These are phyloP conservation scores for Helicoverpa zea DNA, from an alignment of 1,140 invertebrate species.

Conservation along the genomic window DNA sequence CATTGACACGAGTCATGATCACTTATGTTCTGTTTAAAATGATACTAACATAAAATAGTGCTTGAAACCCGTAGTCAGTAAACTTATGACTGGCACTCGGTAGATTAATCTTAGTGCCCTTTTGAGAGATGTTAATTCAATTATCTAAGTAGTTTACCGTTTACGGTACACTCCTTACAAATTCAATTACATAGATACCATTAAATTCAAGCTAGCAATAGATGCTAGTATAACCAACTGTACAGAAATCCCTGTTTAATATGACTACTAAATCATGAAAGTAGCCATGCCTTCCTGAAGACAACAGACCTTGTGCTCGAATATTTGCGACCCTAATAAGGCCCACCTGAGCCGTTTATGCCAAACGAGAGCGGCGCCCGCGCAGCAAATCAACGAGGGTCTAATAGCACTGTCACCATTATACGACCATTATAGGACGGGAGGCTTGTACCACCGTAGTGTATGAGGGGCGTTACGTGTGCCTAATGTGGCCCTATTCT, in stretches of 20 bases:
- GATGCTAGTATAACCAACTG: not conserved
- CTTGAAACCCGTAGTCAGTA: not conserved
- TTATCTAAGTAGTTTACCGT: too few species aligned
- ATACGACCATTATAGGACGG: conserved; percentile 57
- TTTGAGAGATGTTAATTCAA: too few species aligned
- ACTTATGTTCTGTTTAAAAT: not conserved
- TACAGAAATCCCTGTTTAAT: conserved; percentile 7
- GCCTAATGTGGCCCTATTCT: conserved; percentile 50
- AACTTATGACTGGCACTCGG: too few species aligned
- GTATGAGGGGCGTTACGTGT: conserved; percentile 54
- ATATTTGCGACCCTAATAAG: conserved; percentile 47
- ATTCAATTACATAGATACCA: not conserved
- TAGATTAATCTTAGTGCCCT: too few species aligned
- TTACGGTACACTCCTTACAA: too few species aligned
- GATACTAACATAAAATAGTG: not conserved
- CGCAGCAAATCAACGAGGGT: conserved; percentile 40
- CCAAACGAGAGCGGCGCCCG: conserved; percentile 37
- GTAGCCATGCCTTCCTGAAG: conserved; percentile 4
- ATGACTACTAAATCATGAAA: conserved; percentile 30
- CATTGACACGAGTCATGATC: conserved; percentile 19
- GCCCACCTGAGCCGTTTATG: conserved; percentile 43
- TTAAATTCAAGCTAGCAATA: not conserved
- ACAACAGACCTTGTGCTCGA: conserved; percentile 30
- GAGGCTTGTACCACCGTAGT: conserved; percentile 58
- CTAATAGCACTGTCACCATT: conserved; percentile 57